Conservation (phyloP, 2,888 invertebrate genomes). For the Nemotelus nigrinus region DNA sequence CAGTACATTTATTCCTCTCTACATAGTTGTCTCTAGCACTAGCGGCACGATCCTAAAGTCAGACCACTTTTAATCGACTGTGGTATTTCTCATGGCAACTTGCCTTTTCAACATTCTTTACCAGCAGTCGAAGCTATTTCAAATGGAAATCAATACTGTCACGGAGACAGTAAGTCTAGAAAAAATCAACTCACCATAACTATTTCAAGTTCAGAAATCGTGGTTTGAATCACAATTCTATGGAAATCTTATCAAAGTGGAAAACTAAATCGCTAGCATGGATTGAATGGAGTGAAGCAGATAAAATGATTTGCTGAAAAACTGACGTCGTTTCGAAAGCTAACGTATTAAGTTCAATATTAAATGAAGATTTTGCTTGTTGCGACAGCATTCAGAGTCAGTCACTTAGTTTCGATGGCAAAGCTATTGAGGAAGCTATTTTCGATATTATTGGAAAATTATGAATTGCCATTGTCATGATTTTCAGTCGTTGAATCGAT, state of each 20-base stretch:
- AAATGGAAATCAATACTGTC: constrained; percentile 27
- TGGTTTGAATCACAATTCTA: constrained; percentile 32
- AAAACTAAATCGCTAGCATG: neutral
- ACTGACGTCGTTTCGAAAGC: neutral
- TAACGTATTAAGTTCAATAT: constrained; percentile 11
- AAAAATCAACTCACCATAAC: constrained; percentile 2
- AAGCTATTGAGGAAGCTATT: neutral
- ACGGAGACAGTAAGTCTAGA: constrained; percentile 33
- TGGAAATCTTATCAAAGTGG: constrained; percentile 1
- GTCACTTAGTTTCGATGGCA: no score
- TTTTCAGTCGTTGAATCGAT: neutral
- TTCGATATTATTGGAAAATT: neutral
- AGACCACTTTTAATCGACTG: no score
- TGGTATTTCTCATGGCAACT: no score
- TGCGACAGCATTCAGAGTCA: no score
- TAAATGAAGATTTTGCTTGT: constrained; percentile 6
- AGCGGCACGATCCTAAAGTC: no score
- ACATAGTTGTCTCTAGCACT: no score
- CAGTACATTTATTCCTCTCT: no score
- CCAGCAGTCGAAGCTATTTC: neutral
- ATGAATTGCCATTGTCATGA: neutral
- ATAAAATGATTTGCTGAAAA: constrained; percentile 18
- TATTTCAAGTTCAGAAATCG: constrained; percentile 32
- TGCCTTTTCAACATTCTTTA: no score
- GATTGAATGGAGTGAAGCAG: neutral